Evolutionary conservation across 2,113 vertebrate genomes (phyloP).

Genomic region (Sigmodon hispidus): DNA sequence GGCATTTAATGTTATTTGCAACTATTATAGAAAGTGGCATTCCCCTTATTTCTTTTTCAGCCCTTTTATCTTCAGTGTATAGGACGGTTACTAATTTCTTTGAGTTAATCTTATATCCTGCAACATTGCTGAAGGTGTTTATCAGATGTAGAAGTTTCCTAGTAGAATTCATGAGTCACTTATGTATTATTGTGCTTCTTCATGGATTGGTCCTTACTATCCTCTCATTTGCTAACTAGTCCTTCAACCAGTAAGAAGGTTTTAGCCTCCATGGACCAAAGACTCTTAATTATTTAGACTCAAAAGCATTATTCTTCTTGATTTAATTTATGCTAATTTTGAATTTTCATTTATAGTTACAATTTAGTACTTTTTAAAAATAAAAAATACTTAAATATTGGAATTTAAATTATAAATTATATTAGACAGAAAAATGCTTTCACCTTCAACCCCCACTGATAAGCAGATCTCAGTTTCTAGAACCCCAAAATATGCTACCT

Average conservation of each 20-base stretch:
- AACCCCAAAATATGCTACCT: not conserved
- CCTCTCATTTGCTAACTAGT: not conserved
- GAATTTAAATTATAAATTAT: not conserved
- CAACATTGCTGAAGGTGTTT: too few relatives aligned
- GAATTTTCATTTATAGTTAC: not conserved
- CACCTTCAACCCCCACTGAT: accelerated
- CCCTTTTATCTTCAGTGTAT: too few relatives aligned
- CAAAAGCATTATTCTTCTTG: not conserved
- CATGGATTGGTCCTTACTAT: not conserved
- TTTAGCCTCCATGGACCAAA: not conserved
- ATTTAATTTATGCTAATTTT: not conserved
- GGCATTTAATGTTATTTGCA: too few relatives aligned
- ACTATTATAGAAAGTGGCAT: too few relatives aligned
- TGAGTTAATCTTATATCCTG: too few relatives aligned
- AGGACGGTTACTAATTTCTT: too few relatives aligned
- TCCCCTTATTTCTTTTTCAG: too few relatives aligned
- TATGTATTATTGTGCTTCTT: not conserved
- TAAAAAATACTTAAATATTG: not conserved
- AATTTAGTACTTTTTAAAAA: not conserved
- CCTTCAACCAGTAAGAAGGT: not conserved
- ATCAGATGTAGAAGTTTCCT: too few relatives aligned
- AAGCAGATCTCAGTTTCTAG: not conserved
- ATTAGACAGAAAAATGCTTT: not conserved
- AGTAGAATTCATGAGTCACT: too few relatives aligned
- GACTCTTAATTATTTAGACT: not conserved